Base-by-base conservation (phyloP, 2,797 vertebrate genomes). In the Ctenopoma kingsleyae region DNA sequence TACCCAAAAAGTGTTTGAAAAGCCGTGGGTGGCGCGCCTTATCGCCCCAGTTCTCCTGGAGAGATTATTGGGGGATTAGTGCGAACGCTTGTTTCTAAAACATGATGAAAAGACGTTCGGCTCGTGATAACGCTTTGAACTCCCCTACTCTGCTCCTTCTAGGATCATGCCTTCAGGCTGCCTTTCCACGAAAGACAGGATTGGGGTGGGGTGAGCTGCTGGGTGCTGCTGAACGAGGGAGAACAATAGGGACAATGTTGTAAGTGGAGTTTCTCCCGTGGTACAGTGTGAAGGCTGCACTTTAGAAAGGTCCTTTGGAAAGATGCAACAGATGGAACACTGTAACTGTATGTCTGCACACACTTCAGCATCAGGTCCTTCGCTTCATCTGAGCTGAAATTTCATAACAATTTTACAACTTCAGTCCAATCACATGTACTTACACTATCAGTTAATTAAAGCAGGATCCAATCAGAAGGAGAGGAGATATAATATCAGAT, bases 51-150 rank as follows among this genome's bases (percentile, higher is more conserved):
- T 93, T 94, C 93, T 94, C 93, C 92, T 93, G 93, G 86, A 94
- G 92, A 94, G 94, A 95, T 95, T 94, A 95, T 91, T 93, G 91
- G 88, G 92, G 94, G 94, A 95, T 95, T 94, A 95, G 91, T 87
- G 90, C 89, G 84, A 90, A 94, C 87, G 93, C 92, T 95, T 95
- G 94, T 95, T 95, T 94, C 94, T 94, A 94, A 94, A 94, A 95
- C 93, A 95, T 94, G 94, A 95, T 95, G 93, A 95, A 94, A 94
- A 94, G 93, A 92, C 92, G 89, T 89, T 90, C 55, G 63, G 83
- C 16, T 84, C 65, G 84, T 87, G 93, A 94, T 94, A 94, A 94
- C 86, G 92, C 93, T 95, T 94, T 95, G 94, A 95, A 94, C 94
- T 94, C 89, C 78, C 75, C 85, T 88, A 81, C 91, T 86, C 88